Evolutionary conservation across 2,888 invertebrate genomes (phyloP).

Genomic region (Agriopis leucophaearia): DNA sequence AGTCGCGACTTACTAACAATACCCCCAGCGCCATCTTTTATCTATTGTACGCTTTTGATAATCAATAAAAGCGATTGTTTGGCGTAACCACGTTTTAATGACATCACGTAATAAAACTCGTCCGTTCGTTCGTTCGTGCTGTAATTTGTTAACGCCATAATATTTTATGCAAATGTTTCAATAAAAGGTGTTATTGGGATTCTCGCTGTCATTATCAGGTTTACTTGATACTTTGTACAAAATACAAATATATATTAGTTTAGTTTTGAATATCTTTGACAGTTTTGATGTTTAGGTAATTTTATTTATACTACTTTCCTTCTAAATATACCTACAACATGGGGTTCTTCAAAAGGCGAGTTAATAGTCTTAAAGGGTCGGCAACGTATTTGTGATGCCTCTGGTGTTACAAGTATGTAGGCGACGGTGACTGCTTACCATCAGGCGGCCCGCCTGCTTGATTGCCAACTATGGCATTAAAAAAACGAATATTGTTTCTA

Average conservation of each 20-base stretch:
- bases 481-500: no score
- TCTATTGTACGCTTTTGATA: slow-evolving; percentile 81
- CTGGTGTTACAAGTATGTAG: no score
- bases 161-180: slow-evolving; percentile 26
- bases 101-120: slow-evolving; percentile 42
- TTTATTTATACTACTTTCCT: no score
- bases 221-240: background rate
- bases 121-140: slow-evolving; percentile 27
- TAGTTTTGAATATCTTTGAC: no score
- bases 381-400: no score
- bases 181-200: slow-evolving; percentile 23
- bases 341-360: no score
- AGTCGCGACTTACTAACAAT: slow-evolving; percentile 77
- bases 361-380: no score
- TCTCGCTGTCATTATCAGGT: slow-evolving; percentile 22
- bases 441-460: no score
- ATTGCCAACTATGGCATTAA: no score
- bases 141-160: slow-evolving; percentile 27
- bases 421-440: no score
- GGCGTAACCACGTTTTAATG: slow-evolving; percentile 57
- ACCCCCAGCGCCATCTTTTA: slow-evolving; percentile 82
- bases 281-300: no score
- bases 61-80: slow-evolving; percentile 74
- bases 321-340: no score
- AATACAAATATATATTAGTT: background rate